phyloP scores from a whole-genome alignment of 2,797 vertebrate genomes.

The Tenualosa ilisha region DNA sequence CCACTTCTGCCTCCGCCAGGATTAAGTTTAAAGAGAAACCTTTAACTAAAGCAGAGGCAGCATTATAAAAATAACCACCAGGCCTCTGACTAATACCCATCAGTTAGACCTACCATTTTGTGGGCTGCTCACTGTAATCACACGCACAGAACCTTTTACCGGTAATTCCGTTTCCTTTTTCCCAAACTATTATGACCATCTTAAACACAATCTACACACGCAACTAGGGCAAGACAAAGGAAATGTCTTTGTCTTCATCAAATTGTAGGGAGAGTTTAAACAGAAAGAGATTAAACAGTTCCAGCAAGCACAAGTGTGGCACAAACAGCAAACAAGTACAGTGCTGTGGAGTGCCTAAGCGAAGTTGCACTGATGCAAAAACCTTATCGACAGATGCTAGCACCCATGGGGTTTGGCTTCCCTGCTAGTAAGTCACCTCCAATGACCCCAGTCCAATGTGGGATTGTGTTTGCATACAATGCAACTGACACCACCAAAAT shows the following conservation, averaged over 20 bases:
- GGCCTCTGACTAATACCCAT: conserved; percentile 11
- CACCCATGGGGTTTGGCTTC: too few relatives aligned
- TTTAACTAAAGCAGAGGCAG: conserved; percentile 19
- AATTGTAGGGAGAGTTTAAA: neutral
- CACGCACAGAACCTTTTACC: neutral
- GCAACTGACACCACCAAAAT: neutral
- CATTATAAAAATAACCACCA: conserved; percentile 13
- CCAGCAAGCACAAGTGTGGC: neutral
- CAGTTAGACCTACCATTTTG: neutral
- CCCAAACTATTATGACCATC: neutral
- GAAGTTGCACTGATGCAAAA: too few relatives aligned
- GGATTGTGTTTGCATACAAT: too few relatives aligned
- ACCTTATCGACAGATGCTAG: too few relatives aligned
- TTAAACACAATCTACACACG: neutral
- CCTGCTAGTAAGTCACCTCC: too few relatives aligned
- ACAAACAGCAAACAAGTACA: too few relatives aligned
- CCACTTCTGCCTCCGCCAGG: neutral
- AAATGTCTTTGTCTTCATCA: neutral
- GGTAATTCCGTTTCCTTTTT: neutral
- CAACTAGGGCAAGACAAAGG: neutral
- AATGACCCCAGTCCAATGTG: too few relatives aligned
- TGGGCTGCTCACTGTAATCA: neutral
- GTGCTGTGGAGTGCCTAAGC: too few relatives aligned
- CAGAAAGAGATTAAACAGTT: neutral
- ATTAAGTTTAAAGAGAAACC: conserved; percentile 18